These are phyloP conservation scores for Abscondita cerata DNA, from an alignment of 2,888 invertebrate genomes.

Conservation along the genomic window DNA sequence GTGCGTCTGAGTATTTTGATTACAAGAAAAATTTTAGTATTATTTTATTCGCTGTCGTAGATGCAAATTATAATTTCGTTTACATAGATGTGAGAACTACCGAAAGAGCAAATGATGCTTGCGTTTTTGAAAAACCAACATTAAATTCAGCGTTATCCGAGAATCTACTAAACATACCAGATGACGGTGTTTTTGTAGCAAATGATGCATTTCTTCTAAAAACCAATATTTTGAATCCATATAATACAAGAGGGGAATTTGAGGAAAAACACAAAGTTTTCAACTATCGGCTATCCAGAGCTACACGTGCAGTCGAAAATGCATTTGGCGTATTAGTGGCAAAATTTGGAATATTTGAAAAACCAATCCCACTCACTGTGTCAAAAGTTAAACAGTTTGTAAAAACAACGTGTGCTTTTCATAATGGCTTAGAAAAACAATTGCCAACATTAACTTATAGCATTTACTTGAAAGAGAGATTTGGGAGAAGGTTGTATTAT, in stretches of 20 bases:
- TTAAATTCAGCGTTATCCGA: neutral
- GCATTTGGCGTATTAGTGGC: constrained; percentile 38
- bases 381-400: constrained; percentile 28
- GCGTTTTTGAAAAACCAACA: neutral
- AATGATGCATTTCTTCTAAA: neutral
- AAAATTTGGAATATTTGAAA: constrained; percentile 30
- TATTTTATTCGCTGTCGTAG: neutral
- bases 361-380: neutral
- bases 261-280: constrained; percentile 11
- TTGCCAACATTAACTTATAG: no score
- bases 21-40: constrained; percentile 3
- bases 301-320: constrained; percentile 34
- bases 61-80: neutral
- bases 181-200: constrained; percentile 10
- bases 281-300: constrained; percentile 38
- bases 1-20: constrained; percentile 5
- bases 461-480: no score
- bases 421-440: constrained; percentile 40
- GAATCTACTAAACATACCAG: neutral
- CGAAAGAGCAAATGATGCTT: neutral
- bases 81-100: neutral
- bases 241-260: neutral
- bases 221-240: neutral
- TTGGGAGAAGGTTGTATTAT: no score
- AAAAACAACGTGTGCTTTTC: constrained; percentile 35